phyloP scores from a whole-genome alignment of 2,888 invertebrate genomes.

The Lordiphosa fenestrarum region DNA sequence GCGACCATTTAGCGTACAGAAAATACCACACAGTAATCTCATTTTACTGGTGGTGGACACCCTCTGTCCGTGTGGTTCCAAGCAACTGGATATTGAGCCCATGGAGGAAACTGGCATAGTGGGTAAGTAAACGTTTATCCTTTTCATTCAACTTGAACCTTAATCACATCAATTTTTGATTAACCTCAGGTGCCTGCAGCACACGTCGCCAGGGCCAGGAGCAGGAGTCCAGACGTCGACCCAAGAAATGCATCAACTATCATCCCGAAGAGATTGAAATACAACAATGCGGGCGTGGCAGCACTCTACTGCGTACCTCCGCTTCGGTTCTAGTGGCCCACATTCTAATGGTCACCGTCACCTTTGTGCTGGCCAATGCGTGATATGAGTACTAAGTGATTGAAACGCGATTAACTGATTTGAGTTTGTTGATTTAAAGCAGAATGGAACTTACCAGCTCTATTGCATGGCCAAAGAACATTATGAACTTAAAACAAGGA shows the following conservation, averaged over 20 bases:
- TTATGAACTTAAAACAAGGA: constrained; percentile 24
- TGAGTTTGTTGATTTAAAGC: constrained; percentile 27
- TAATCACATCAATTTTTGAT: not conserved
- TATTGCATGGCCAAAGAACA: constrained; percentile 12
- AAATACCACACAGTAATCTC: constrained; percentile 93
- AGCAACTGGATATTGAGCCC: constrained; percentile 90
- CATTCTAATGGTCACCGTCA: constrained; percentile 75
- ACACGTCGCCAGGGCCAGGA: constrained; percentile 83
- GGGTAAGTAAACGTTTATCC: constrained; percentile 56
- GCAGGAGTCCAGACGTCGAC: constrained; percentile 87
- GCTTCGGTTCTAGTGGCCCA: constrained; percentile 73
- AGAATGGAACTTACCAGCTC: constrained; percentile 8
- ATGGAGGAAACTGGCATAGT: constrained; percentile 85
- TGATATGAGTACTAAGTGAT: constrained; percentile 75
- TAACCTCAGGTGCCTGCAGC: constrained; percentile 80
- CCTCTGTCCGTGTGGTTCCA: constrained; percentile 92
- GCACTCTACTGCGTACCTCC: constrained; percentile 68
- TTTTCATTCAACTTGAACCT: accelerated
- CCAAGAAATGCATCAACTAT: constrained; percentile 91
- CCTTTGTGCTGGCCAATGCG: constrained; percentile 77
- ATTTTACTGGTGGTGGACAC: constrained; percentile 94
- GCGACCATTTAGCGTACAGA: constrained; percentile 95
- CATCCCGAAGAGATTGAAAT: constrained; percentile 88
- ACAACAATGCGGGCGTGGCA: constrained; percentile 79
- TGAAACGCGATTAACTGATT: constrained; percentile 9